Evolutionary conservation across 2,113 vertebrate genomes (phyloP).

Genomic region (Saimiri boliviensis): DNA sequence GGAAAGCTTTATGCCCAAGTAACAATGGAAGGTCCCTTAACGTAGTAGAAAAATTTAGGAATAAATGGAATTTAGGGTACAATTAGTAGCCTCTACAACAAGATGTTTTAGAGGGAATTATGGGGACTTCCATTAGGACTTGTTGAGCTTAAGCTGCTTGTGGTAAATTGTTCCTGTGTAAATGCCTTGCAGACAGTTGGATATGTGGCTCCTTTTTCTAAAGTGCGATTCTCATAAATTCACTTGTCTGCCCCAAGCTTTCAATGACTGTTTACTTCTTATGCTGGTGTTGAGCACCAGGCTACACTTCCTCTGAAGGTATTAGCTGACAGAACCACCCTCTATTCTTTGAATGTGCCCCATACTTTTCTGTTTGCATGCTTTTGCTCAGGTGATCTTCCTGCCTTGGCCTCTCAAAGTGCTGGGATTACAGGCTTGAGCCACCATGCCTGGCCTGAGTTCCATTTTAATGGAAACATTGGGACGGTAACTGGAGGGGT

Average conservation of each 20-base stretch:
- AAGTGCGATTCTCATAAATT: neutral
- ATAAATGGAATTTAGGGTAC: neutral
- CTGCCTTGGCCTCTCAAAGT: neutral
- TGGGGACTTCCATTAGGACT: neutral
- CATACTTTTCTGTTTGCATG: neutral
- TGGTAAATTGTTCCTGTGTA: neutral
- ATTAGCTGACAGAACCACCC: neutral
- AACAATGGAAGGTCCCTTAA: neutral
- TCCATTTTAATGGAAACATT: too few relatives aligned
- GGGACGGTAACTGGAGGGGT: too few relatives aligned
- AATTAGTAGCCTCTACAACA: neutral
- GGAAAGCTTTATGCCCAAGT: neutral
- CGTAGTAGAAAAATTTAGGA: neutral
- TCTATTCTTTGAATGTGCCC: neutral
- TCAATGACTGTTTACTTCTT: neutral
- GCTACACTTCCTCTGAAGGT: neutral
- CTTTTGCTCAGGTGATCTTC: neutral
- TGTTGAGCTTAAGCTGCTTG: neutral
- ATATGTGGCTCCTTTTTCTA: neutral
- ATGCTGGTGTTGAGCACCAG: neutral
- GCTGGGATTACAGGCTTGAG: neutral
- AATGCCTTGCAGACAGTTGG: neutral
- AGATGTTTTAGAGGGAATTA: neutral
- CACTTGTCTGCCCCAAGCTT: neutral
- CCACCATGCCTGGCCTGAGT: neutral